Evolutionary conservation across 2,113 vertebrate species (phyloP), one percentile per base, ranked within the genome.

Genomic region (Sinocyclocheilus grahami): DNA sequence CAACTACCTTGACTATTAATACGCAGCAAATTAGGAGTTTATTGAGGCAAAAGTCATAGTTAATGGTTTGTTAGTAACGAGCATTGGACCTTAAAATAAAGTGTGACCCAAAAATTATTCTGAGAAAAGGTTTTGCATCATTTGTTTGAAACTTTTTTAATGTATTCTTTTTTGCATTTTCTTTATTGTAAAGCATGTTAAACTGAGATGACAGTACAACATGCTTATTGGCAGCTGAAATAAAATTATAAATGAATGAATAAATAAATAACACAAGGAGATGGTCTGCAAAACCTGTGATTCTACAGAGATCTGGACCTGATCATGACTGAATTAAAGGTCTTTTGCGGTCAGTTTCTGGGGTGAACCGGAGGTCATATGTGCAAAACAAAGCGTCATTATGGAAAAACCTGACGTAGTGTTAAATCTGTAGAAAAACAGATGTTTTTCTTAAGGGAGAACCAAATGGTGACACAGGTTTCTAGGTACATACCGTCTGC

Each of bases 401-500:
- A 24, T 76, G 14, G 16, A 78, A 62, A 80, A 80, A 63, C 37
- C 22, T 27, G 12, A 65, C 2, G 12, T 42, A 24, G 27, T 51
- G 24, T 82, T 69, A 82, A 82, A 69, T 51, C 14, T 8, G 79
- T 4, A 33, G 75, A 78, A 27, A 55, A 78, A 20, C 76, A 33
- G 62, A 51, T 46, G 58, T 46, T 39, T 79, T 79, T 85, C 42
- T n/a, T 9, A 30, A 78, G 60, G 20, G 42, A 37, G 22, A 71
- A 27, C 63, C 84, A 37, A 24, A 53, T 39, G 51, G 62, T 39
- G 18, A 72, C 22, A 74, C 37, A 33, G 72, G 8, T 33, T 78
- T n/a, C 9, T 72, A 10, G 82, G 82, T 75, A 81, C 82, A 87
- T 81, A 55, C 67, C 42, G 30, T 75, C 67, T 81, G 27, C 18